These are phyloP conservation scores for Siniperca undulata DNA, from an alignment of 2,797 vertebrate species.

Conservation along the genomic window DNA sequence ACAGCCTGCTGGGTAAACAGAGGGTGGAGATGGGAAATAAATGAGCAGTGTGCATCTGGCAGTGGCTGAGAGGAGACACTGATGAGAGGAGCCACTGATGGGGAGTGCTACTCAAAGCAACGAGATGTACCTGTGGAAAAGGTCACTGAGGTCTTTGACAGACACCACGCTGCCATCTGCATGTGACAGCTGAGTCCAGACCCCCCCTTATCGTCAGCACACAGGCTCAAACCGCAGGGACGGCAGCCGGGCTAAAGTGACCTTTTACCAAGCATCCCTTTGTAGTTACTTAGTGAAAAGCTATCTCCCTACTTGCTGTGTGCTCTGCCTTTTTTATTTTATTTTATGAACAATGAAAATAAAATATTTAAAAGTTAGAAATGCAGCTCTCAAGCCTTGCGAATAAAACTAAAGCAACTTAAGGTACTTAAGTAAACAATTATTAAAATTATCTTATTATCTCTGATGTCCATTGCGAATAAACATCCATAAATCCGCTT, in stretches of 20 bases:
- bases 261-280: constrained; percentile 51
- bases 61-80: constrained; percentile 46
- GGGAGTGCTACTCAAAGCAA: constrained; percentile 36
- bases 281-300: constrained; percentile 23
- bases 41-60: constrained; percentile 67
- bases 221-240: constrained; percentile 27
- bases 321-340: not conserved
- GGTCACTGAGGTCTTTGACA: constrained; percentile 38
- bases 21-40: constrained; percentile 64
- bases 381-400: not conserved
- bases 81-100: constrained; percentile 15
- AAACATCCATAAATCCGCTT: not conserved
- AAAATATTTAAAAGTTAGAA: not conserved
- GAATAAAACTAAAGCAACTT: not conserved
- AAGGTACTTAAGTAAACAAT: not conserved
- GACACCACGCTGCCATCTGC: constrained; percentile 53
- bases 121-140: constrained; percentile 67
- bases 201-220: constrained; percentile 33
- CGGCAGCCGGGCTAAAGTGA: constrained; percentile 36
- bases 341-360: not conserved
- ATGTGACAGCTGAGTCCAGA: constrained; percentile 39
- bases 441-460: not conserved
- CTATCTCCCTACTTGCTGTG: not conserved
- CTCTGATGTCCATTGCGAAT: not conserved
- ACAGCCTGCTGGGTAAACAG: constrained; percentile 71